phyloP scores from a whole-genome alignment of 2,797 vertebrate species.

The Echeneis naucrates region DNA sequence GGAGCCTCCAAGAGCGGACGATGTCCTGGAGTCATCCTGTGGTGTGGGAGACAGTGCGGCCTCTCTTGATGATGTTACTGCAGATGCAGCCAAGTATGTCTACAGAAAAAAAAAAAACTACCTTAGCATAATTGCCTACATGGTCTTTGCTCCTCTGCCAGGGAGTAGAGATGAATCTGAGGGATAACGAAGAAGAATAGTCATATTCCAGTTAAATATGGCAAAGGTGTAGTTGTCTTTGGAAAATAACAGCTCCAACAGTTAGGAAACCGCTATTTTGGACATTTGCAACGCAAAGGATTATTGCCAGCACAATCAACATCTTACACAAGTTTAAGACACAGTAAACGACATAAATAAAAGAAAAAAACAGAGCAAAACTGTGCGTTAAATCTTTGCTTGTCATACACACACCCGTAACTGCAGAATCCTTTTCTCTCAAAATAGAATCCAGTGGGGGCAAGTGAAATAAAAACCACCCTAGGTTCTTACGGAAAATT shows the following conservation, averaged over 20 bases:
- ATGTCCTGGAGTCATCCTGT: slow-evolving; percentile 66
- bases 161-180: neutral
- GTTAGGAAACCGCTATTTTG: too few relatives aligned
- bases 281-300: too few relatives aligned
- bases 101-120: neutral
- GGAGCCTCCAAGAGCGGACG: slow-evolving; percentile 60
- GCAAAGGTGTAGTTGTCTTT: neutral
- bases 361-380: neutral
- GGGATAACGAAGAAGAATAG: neutral
- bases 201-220: too few relatives aligned
- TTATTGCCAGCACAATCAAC: neutral
- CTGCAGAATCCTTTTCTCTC: neutral
- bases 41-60: slow-evolving; percentile 48
- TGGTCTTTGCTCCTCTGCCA: neutral
- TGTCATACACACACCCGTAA: neutral
- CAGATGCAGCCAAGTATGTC: slow-evolving; percentile 77
- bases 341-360: neutral
- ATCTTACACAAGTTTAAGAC: neutral
- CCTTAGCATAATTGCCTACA: neutral
- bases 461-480: neutral
- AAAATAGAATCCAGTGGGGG: neutral
- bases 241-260: neutral
- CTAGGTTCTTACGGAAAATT: neutral
- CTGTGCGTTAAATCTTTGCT: too few relatives aligned
- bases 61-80: slow-evolving; percentile 63